Evolutionary conservation across 2,113 vertebrate genomes (phyloP).

Genomic region (Eleginops maclovinus): DNA sequence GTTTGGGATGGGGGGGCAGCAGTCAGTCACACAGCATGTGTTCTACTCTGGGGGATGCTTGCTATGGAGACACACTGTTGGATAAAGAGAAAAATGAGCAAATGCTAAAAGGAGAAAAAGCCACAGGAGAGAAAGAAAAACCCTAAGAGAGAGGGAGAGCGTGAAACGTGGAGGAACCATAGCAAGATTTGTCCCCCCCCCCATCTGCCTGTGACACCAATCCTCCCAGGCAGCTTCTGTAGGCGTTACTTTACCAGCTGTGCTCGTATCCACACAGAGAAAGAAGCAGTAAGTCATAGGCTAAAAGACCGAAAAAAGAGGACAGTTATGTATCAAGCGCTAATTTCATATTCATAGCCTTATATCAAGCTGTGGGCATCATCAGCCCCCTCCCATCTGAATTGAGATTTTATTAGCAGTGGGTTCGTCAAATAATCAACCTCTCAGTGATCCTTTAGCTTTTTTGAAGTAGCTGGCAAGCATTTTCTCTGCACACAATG

Average conservation of each 20-base stretch:
- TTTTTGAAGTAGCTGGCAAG: slow-evolving; percentile 56
- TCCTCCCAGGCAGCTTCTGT: slow-evolving; percentile 17
- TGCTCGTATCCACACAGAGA: slow-evolving; percentile 6
- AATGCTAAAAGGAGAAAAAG: neutral
- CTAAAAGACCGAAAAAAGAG: slow-evolving; percentile 11
- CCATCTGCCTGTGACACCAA: slow-evolving; percentile 38
- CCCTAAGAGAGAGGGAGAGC: neutral
- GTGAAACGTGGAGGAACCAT: slow-evolving; percentile 25
- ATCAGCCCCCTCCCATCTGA: slow-evolving; percentile 41
- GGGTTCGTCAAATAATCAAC: slow-evolving; percentile 68
- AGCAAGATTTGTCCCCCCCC: neutral
- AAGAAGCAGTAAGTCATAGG: slow-evolving; percentile 17
- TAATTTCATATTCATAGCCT: slow-evolving; percentile 49
- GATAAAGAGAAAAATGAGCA: slow-evolving; percentile 13
- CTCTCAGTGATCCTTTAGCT: slow-evolving; percentile 44
- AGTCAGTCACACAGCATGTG: slow-evolving; percentile 14
- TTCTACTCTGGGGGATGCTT: neutral
- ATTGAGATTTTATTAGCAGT: slow-evolving; percentile 67
- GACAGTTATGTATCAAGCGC: slow-evolving; percentile 7
- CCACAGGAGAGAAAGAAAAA: slow-evolving; percentile 10
- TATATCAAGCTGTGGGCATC: slow-evolving; percentile 41
- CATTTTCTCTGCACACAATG: slow-evolving; percentile 50
- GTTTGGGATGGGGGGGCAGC: neutral
- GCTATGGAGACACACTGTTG: neutral
- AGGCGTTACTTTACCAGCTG: slow-evolving; percentile 39